A percentile compares a stretch with the other conserved stretches of the same genome.
Conservation (phyloP, 2,797 vertebrate genomes). For the Sphaeramia orbicularis region DNA sequence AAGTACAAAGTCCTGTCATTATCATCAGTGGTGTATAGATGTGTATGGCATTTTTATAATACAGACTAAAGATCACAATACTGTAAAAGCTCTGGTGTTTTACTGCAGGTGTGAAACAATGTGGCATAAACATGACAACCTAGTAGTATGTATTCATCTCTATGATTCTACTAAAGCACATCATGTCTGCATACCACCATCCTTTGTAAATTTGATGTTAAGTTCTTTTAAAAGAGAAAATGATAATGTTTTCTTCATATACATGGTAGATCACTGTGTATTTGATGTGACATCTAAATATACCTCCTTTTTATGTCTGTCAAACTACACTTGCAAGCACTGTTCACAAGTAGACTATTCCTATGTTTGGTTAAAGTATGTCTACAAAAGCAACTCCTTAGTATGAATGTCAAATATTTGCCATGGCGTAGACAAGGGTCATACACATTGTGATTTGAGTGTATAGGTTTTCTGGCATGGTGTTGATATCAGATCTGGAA, state of each 20-base stretch:
- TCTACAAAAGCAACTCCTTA: slow-evolving; percentile 7
- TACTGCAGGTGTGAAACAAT: neutral
- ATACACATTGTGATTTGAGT: too few relatives aligned
- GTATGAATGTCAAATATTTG: slow-evolving; percentile 43
- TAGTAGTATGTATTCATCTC: too few relatives aligned
- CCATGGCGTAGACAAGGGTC: slow-evolving; percentile 17
- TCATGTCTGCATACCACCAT: too few relatives aligned
- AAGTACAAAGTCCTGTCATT: neutral
- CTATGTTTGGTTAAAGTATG: slow-evolving; percentile 43
- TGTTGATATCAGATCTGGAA: slow-evolving; percentile 1
- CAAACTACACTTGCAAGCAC: neutral
- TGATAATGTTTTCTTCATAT: too few relatives aligned
- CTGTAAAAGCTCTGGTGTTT: neutral
- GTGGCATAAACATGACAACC: neutral
- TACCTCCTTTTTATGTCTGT: slow-evolving; percentile 7
- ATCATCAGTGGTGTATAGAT: neutral
- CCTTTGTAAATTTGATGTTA: neutral
- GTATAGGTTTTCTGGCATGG: neutral
- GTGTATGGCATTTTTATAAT: neutral
- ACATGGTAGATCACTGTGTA: neutral
- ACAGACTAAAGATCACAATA: neutral
- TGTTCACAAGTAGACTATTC: neutral
- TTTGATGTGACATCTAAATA: slow-evolving; percentile 15
- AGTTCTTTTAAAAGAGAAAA: neutral
- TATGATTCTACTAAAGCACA: too few relatives aligned